Percentiles rank a stretch among this genome's conserved stretches.
phyloP scores from a whole-genome alignment of 2,797 vertebrate species.

The Liparis tanakae region DNA sequence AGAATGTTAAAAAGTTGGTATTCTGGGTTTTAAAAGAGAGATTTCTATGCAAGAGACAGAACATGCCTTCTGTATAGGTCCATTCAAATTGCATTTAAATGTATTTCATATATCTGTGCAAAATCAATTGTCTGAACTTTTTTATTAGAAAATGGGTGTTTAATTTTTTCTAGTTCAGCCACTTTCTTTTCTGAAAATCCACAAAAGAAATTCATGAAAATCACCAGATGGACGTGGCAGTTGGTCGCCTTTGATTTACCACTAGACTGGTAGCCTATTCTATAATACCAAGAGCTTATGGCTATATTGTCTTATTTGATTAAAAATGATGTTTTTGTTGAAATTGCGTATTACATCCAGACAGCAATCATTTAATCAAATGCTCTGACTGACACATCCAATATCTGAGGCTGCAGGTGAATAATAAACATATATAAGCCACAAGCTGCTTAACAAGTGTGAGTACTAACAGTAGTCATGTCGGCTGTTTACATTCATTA shows the following conservation, averaged over 20 bases:
- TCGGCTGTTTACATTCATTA: background rate
- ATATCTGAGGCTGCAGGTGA: background rate
- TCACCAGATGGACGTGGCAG: background rate
- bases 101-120: background rate
- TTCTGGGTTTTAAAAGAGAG: background rate
- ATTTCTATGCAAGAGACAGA: background rate
- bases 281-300: background rate
- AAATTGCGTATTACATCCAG: background rate
- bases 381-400: background rate
- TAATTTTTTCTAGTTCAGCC: background rate
- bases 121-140: background rate
- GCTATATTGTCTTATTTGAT: background rate
- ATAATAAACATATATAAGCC: background rate
- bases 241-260: constrained; percentile 5
- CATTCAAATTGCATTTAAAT: background rate
- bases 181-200: background rate
- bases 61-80: background rate
- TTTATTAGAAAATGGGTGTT: background rate
- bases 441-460: background rate
- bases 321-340: too few relatives aligned
- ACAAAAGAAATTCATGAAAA: background rate
- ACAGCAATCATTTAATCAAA: background rate
- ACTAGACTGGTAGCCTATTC: background rate
- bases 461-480: too few relatives aligned
- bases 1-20: background rate